Evolutionary conservation across 92 coral and sea anemone species (phyloP), one percentile per base, ranked within the genome.

Genomic region (Meandrina meandrites): DNA sequence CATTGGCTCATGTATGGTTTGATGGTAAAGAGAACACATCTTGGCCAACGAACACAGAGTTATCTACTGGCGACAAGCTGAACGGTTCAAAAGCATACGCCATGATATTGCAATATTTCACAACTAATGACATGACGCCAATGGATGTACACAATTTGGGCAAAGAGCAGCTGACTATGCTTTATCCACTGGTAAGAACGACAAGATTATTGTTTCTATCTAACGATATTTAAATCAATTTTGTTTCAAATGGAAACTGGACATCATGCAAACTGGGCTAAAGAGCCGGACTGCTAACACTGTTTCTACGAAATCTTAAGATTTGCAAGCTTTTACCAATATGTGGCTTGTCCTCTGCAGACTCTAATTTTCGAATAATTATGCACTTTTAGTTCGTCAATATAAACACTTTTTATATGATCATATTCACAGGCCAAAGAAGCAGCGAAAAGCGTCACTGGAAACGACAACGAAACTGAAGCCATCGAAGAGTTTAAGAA

Each of bases 61-160:
- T 96, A 64, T 94, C 96, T 50, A 89, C 91, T 37, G 97, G 94
- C 15, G 90, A 78, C 83, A 68, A 48, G 35, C 75, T 97, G 35
- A 86, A 87, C 66, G 98, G 98, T 51, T 82, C 47, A 48, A 89
- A 81, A 79, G 82, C 97, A 0, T 97, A 97, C 80, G 93, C 86
- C 51, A 89, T 82, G 89, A 93, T 93, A 15, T 50, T 97, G 94
- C 92, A 98, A 1, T 97, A 95, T 77, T 97, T 92, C 37, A 97
- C 99, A 18, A 97, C 99, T 36, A 97, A 92, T 58, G 75, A 87
- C 73, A 90, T 97, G 90, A 92, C 94, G 3, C 92, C 99, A 3
- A 91, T 92, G 53, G 79, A 91, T 8, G 96, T 97, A 21, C 87
- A 97, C 80, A 18, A 89, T 5, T 64, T 95, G 75, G 99, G 99